phyloP scores from a whole-genome alignment of 2,113 vertebrate genomes.

The Sylvilagus bachmani region DNA sequence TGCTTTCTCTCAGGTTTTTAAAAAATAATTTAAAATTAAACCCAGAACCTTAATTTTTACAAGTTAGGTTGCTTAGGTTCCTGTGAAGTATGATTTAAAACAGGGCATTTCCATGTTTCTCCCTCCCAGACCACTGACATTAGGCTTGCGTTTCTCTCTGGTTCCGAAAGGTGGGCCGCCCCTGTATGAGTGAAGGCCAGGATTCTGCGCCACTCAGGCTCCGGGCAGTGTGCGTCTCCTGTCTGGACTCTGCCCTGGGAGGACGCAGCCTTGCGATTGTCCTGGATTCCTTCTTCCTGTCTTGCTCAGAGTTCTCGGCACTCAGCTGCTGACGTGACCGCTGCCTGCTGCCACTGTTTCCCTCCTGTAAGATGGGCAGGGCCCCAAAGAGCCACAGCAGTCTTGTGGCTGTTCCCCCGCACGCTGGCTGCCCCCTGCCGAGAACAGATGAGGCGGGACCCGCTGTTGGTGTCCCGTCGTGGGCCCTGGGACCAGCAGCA shows the following conservation, averaged over 20 bases:
- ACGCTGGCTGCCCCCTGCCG: neutral
- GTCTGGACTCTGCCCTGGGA: too few species aligned
- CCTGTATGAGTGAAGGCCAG: too few species aligned
- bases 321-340: neutral
- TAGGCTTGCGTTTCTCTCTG: neutral
- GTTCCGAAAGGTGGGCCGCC: neutral
- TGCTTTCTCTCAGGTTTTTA: too few species aligned
- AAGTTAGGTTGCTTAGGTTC: neutral
- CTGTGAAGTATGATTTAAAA: conserved; percentile 28
- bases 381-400: neutral
- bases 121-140: neutral
- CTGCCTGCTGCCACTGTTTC: neutral
- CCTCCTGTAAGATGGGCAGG: neutral
- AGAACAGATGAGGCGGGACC: neutral
- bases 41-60: neutral
- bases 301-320: neutral
- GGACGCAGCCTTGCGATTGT: neutral
- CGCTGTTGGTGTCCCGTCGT: neutral
- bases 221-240: neutral
- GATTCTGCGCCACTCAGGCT: neutral
- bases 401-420: neutral
- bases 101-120: neutral
- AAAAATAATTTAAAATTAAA: neutral
- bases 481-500: neutral
- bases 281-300: neutral